A percentile compares a stretch with the other conserved stretches of the same genome.
These are phyloP conservation scores for Drosophila gaucha DNA, from an alignment of 2,888 invertebrate genomes.

Conservation along the genomic window DNA sequence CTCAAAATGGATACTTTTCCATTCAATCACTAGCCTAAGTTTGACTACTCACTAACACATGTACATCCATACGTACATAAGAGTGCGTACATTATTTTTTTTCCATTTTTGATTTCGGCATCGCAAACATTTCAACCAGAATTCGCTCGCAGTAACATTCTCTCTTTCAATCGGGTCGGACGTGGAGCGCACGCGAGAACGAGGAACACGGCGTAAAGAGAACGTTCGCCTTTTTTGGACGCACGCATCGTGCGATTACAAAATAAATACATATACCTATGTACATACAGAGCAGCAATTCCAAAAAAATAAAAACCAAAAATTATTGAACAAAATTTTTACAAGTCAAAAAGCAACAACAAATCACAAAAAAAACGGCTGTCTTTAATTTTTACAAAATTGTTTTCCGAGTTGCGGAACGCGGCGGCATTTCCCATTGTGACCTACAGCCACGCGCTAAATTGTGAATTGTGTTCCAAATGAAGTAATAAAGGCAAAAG, in stretches of 20 bases:
- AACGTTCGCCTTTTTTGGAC: constrained; percentile 48
- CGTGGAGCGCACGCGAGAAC: constrained; percentile 2
- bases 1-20: constrained; percentile 21
- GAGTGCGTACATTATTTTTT: constrained; percentile 1
- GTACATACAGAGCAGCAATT: constrained; percentile 23
- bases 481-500: constrained; percentile 27
- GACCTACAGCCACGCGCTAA: constrained; percentile 25
- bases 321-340: constrained; percentile 62
- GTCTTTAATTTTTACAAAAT: background rate
- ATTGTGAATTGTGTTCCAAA: constrained; percentile 24
- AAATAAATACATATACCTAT: constrained; percentile 38
- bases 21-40: constrained; percentile 24
- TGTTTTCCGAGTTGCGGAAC: constrained; percentile 7
- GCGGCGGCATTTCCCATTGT: constrained; percentile 30
- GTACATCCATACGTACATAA: background rate
- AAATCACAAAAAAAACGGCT: background rate
- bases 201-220: constrained; percentile 28
- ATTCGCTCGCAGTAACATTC: constrained; percentile 44
- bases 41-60: constrained; percentile 19
- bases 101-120: constrained; percentile 25
- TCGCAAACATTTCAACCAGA: constrained; percentile 34
- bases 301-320: constrained; percentile 41
- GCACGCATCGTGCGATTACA: constrained; percentile 46
- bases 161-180: constrained; percentile 49
- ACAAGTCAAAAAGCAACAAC: constrained; percentile 31